phyloP scores from a whole-genome alignment of 2,797 vertebrate genomes.

The Momotus momota region DNA sequence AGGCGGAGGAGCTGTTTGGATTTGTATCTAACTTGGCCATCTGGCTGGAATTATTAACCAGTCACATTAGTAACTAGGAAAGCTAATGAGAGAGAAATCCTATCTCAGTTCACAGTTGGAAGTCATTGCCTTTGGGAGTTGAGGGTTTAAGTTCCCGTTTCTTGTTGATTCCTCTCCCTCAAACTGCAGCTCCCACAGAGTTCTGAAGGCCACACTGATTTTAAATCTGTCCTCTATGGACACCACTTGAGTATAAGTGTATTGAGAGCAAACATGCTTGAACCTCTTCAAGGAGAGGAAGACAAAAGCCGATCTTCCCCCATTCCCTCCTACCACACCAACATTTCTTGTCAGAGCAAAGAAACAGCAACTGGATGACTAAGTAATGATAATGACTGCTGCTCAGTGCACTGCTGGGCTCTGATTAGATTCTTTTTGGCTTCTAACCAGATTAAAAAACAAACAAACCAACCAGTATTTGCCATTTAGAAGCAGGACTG shows the following conservation, averaged over 20 bases:
- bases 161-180: neutral
- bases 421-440: slow-evolving; percentile 39
- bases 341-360: neutral
- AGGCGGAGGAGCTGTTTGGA: neutral
- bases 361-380: slow-evolving; percentile 32
- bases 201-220: neutral
- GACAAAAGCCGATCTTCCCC: neutral
- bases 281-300: neutral
- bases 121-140: neutral
- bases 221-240: neutral
- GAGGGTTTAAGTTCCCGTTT: neutral
- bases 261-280: neutral
- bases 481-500: neutral
- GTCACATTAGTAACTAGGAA: neutral
- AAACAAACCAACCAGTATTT: neutral
- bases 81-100: slow-evolving; percentile 21
- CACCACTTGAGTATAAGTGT: neutral
- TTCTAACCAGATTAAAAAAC: slow-evolving; percentile 13
- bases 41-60: slow-evolving; percentile 8
- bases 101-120: neutral
- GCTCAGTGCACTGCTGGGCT: neutral
- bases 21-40: neutral
- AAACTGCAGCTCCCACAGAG: neutral
- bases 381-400: slow-evolving; percentile 26
- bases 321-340: neutral